phyloP scores from a whole-genome alignment of 2,797 vertebrate species.

The Petrocephalus sullivani region DNA sequence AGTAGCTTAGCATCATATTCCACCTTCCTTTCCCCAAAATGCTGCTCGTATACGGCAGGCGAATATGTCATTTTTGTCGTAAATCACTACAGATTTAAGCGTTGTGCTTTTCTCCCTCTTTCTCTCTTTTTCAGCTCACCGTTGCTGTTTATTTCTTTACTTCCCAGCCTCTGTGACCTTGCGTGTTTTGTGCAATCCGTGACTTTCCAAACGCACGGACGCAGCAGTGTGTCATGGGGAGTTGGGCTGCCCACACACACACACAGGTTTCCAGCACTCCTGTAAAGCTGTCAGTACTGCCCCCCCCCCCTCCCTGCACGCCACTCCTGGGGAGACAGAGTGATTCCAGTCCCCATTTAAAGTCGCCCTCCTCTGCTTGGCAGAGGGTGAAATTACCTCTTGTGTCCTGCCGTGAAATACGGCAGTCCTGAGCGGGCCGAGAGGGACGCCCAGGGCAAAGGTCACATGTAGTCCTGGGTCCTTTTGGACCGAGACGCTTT shows the following conservation, averaged over 20 bases:
- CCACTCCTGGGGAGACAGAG: slow-evolving; percentile 38
- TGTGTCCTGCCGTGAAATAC: slow-evolving; percentile 57
- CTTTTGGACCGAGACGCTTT: background rate
- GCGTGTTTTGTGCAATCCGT: background rate
- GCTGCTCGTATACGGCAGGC: background rate
- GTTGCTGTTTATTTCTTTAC: background rate
- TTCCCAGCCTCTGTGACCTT: slow-evolving; percentile 15
- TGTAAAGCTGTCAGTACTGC: slow-evolving; percentile 53
- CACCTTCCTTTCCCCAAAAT: background rate
- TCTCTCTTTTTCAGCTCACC: background rate
- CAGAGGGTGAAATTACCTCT: slow-evolving; percentile 70
- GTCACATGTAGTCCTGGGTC: background rate
- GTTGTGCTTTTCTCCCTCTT: background rate
- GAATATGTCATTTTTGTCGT: background rate
- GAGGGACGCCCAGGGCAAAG: background rate
- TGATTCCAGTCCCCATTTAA: slow-evolving; percentile 55
- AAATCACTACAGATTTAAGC: background rate
- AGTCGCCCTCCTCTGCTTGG: slow-evolving; percentile 55
- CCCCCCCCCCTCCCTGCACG: slow-evolving; percentile 30
- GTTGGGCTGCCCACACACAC: background rate
- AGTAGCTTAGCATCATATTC: background rate
- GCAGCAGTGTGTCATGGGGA: background rate
- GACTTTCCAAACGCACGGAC: background rate
- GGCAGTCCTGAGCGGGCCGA: background rate
- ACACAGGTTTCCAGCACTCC: slow-evolving; percentile 41